Conservation (phyloP, 2,888 invertebrate species). For the Diabrotica balteata region DNA sequence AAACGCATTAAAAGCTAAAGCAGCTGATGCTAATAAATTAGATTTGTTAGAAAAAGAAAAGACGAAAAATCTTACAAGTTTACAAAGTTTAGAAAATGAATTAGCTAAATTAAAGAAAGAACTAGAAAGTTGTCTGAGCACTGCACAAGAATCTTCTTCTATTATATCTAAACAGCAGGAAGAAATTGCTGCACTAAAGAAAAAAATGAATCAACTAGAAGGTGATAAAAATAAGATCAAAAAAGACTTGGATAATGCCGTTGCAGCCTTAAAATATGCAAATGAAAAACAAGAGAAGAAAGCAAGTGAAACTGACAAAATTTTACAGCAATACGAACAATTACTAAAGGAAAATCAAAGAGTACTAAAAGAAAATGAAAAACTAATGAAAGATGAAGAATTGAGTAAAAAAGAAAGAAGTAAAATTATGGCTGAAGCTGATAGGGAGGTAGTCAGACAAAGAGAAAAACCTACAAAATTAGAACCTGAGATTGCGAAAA, state of each 20-base stretch:
- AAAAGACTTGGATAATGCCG: constrained; percentile 31
- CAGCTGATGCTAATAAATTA: constrained; percentile 37
- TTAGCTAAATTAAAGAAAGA: constrained; percentile 41
- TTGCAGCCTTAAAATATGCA: constrained; percentile 19
- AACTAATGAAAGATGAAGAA: constrained; percentile 33
- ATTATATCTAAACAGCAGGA: constrained; percentile 35
- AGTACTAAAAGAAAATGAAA: constrained; percentile 29
- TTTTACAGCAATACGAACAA: too few relatives aligned
- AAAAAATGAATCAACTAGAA: constrained; percentile 31
- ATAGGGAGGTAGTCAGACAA: constrained; percentile 30
- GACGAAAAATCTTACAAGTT: constrained; percentile 35
- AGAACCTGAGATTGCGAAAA: constrained; percentile 37
- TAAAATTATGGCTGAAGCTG: constrained; percentile 24
- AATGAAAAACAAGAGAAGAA: constrained; percentile 18
- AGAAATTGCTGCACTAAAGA: constrained; percentile 41
- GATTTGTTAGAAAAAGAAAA: constrained; percentile 43
- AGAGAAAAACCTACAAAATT: constrained; percentile 34
- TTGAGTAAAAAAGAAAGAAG: constrained; percentile 33
- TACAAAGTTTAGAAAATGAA: constrained; percentile 40
- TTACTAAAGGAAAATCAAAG: constrained; percentile 1
- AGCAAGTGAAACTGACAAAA: background rate
- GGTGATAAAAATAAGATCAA: constrained; percentile 39
- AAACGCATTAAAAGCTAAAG: constrained; percentile 26
- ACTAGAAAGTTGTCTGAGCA: constrained; percentile 37
- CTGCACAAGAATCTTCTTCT: constrained; percentile 36